A percentile compares a stretch with the other conserved stretches of the same genome.
phyloP scores from a whole-genome alignment of 1,140 invertebrate genomes.

The Nasonia vitripennis region DNA sequence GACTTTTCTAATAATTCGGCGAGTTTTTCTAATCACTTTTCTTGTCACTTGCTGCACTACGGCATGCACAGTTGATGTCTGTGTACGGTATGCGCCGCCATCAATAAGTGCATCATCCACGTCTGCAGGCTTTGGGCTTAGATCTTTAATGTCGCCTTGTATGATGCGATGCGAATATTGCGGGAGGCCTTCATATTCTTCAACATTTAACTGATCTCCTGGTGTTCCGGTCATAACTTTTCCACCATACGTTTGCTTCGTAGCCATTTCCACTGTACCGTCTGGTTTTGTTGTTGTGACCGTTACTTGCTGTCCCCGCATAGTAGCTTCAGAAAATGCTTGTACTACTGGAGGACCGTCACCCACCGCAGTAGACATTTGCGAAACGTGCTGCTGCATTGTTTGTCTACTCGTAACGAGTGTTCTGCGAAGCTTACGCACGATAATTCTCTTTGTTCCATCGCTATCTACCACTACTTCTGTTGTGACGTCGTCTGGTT shows the following conservation, averaged over 20 bases:
- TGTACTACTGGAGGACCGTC: conserved; percentile 73
- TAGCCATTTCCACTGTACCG: conserved; percentile 78
- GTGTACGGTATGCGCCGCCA: conserved; percentile 70
- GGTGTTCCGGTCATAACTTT: conserved; percentile 78
- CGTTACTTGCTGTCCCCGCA: conserved; percentile 80
- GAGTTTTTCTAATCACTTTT: conserved; percentile 83
- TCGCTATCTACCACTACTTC: conserved; percentile 87
- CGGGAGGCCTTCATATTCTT: conserved; percentile 80
- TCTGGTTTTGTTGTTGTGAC: conserved; percentile 79
- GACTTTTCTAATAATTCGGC: conserved; percentile 83
- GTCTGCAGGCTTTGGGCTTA: conserved; percentile 59
- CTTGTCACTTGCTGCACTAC: conserved; percentile 87
- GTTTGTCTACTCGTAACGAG: conserved; percentile 73
- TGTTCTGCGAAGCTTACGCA: conserved; percentile 78
- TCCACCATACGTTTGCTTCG: conserved; percentile 79
- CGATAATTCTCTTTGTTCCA: conserved; percentile 87
- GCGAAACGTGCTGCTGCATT: conserved; percentile 71
- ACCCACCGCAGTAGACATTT: conserved; percentile 68
- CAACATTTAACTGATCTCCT: conserved; percentile 78
- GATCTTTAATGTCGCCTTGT: conserved; percentile 62
- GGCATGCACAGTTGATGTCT: conserved; percentile 81
- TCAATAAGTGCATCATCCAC: conserved; percentile 63
- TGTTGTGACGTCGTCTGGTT: conserved; percentile 85
- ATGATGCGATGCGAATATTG: conserved; percentile 74
- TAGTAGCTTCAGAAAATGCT: conserved; percentile 80